Conservation (phyloP, 2,797 vertebrate genomes). For the Anolis apletophallus region DNA sequence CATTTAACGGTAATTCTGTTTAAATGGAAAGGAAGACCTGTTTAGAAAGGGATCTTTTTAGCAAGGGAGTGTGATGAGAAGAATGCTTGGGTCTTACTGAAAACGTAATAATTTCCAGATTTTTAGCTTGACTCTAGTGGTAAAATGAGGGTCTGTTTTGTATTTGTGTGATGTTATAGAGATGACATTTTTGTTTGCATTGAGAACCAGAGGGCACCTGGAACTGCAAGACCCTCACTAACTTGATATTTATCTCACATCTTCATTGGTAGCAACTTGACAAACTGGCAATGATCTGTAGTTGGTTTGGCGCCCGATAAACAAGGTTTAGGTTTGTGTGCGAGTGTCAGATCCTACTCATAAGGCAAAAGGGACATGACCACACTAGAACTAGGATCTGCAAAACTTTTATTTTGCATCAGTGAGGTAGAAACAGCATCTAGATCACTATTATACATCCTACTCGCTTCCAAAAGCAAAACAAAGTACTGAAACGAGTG, state of each 20-base stretch:
- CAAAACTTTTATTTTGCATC: not conserved
- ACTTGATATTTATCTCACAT: slow-evolving; percentile 11
- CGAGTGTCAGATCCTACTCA: not conserved
- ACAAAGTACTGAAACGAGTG: not conserved
- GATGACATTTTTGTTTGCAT: not conserved
- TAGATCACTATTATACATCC: not conserved
- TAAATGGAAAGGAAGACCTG: not conserved
- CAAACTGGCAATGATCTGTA: slow-evolving; percentile 28
- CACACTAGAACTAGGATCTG: not conserved
- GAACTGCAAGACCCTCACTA: not conserved
- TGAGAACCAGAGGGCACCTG: not conserved
- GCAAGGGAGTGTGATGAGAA: no score
- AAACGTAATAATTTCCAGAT: not conserved
- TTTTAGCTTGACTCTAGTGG: not conserved
- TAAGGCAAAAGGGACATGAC: not conserved
- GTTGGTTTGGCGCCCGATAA: slow-evolving; percentile 24
- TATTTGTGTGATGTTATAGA: not conserved
- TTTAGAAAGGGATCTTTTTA: not conserved
- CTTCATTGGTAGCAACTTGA: slow-evolving; percentile 9
- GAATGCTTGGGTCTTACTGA: not conserved
- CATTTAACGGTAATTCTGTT: no score
- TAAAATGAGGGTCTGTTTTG: not conserved
- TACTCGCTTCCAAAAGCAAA: not conserved
- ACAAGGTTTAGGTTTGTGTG: not conserved
- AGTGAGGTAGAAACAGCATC: not conserved